Evolutionary conservation across 2,888 invertebrate species (phyloP).

Genomic region (Leptinotarsa peninsularis): DNA sequence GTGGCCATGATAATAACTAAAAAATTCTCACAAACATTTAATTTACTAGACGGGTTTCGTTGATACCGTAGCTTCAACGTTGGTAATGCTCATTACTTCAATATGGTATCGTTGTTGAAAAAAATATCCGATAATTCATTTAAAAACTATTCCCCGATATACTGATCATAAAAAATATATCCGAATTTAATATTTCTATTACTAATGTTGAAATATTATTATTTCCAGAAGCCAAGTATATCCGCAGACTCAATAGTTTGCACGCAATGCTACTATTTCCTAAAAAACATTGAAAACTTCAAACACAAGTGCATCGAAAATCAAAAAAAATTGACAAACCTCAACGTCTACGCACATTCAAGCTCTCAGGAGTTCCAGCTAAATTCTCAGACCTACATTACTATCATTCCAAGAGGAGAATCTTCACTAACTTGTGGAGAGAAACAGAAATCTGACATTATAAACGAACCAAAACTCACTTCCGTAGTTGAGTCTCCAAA

Average conservation of each 20-base stretch:
- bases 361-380: slow-evolving; percentile 3
- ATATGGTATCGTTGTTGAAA: too few species aligned
- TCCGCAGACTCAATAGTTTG: slow-evolving; percentile 19
- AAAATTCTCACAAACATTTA: too few species aligned
- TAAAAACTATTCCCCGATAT: too few species aligned
- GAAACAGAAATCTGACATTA: background rate
- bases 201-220: background rate
- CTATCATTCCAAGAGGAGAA: background rate
- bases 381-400: background rate
- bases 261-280: slow-evolving; percentile 24
- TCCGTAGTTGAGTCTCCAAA: background rate
- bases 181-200: background rate
- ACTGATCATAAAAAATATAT: too few species aligned
- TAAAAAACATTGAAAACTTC: slow-evolving; percentile 25
- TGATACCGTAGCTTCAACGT: too few species aligned
- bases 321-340: slow-evolving; percentile 8
- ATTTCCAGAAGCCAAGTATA: slow-evolving; percentile 20
- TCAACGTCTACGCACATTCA: slow-evolving; percentile 13
- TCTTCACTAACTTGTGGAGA: background rate
- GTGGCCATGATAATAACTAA: too few species aligned
- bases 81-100: too few species aligned
- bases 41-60: too few species aligned
- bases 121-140: too few species aligned
- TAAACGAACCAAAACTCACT: background rate
- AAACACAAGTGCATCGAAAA: slow-evolving; percentile 24